Base-by-base conservation (phyloP, 1,140 invertebrate species). In the Sminthurinus signatus region DNA sequence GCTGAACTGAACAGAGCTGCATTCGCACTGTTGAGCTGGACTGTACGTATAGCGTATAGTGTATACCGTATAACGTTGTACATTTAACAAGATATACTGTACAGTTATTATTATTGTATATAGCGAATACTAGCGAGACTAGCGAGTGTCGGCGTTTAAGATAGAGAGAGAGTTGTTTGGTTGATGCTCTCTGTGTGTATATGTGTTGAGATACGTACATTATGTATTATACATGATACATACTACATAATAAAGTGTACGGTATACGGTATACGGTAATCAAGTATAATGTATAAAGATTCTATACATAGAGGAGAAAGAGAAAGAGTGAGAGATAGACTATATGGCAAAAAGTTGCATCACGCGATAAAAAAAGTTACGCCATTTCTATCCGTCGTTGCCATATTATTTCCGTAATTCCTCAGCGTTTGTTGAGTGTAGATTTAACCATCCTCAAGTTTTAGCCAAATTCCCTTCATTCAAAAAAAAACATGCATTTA, bases 291-390 rank as follows among this genome's bases (percentile, higher is more conserved):
- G 15, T 36, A 36, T 36, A 36, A 36, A 36, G 15, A 36, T 36
- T 36, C 32, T 36, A 36, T 5, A 36, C 52, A 32, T 29, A 36
- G 32, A 36, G 5, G 32, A 36, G 15, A 36, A 36, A 36, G 32
- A 36, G 32, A 58, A 17, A 19, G 39, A 10, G 31, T 3, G 21
- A 12, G 19, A 14, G 31, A 25, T 42, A 2, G 17, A 21, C 14
- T 51, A 36, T 36, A 36, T 36, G 15, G 32, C 15, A 8, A 36
- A 36, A 21, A 29, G 59, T 66, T 66, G 64, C 64, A 66, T 66
- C 64, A 66, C 58, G 64, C 64, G 64, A 66, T 61, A 62, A 66
- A 62, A 64, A 61, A 58, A 59, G 64, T 66, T 66, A 66, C 64
- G 60, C 64, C 64, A 66, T 57, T 58, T 28, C 32, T 27, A 27